These are phyloP conservation scores for Bombus haemorrhoidalis DNA, from an alignment of 1,140 invertebrate species.

Conservation along the genomic window DNA sequence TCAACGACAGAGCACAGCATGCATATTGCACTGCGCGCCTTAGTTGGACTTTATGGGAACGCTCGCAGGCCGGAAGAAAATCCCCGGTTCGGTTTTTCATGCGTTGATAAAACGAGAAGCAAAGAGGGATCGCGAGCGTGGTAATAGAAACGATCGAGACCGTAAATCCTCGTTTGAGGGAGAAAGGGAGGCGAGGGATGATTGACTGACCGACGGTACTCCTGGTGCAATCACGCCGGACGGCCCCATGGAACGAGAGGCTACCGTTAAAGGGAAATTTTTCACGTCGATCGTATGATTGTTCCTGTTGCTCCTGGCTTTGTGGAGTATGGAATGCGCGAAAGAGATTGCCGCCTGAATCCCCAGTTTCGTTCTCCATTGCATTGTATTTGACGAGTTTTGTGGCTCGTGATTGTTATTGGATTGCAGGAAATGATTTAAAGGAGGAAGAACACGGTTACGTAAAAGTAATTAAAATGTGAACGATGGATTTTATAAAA, in stretches of 20 bases:
- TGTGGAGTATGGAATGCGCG: not conserved
- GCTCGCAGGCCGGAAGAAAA: slow-evolving; percentile 30
- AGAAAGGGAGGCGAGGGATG: slow-evolving; percentile 15
- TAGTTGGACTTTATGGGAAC: slow-evolving; percentile 48
- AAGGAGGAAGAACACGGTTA: not conserved
- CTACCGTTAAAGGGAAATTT: slow-evolving; percentile 11
- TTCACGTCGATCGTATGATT: not conserved
- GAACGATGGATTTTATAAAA: not conserved
- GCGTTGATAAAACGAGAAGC: not conserved
- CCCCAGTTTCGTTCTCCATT: not conserved
- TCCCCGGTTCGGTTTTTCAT: slow-evolving; percentile 3
- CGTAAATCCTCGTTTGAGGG: slow-evolving; percentile 5
- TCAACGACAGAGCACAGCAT: slow-evolving; percentile 11
- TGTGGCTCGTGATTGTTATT: not conserved
- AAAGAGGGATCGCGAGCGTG: not conserved
- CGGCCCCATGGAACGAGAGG: not conserved
- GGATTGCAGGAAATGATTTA: not conserved
- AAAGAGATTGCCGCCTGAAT: not conserved
- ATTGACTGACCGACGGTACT: not conserved
- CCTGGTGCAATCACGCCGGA: not conserved
- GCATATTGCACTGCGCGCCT: slow-evolving; percentile 33
- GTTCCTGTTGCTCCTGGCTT: not conserved
- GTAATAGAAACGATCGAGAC: slow-evolving; percentile 5
- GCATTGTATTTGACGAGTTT: not conserved
- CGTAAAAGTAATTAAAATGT: not conserved